These are phyloP conservation scores for Elegia similella DNA, from an alignment of 2,888 invertebrate genomes.

Conservation along the genomic window DNA sequence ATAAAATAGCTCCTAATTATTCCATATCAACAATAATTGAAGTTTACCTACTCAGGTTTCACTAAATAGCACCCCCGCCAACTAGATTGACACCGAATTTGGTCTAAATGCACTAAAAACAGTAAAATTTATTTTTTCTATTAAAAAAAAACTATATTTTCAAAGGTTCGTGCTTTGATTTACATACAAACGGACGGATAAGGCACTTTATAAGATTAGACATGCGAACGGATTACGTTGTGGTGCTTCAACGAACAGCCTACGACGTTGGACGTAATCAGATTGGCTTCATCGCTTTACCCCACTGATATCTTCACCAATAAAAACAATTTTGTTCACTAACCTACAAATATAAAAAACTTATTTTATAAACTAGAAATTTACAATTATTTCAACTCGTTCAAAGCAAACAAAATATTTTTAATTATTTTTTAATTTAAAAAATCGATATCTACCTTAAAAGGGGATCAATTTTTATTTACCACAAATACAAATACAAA, in stretches of 20 bases:
- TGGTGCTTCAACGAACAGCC: slow-evolving; percentile 68
- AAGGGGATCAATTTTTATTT: too few species aligned
- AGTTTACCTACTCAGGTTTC: too few species aligned
- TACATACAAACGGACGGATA: slow-evolving; percentile 43
- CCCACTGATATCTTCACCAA: slow-evolving; percentile 8
- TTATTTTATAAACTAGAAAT: background rate
- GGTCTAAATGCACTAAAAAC: too few species aligned
- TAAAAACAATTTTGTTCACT: background rate
- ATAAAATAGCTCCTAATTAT: too few species aligned
- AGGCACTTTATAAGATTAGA: slow-evolving; percentile 79
- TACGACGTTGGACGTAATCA: slow-evolving; percentile 60
- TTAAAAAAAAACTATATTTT: too few species aligned
- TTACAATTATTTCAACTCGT: background rate
- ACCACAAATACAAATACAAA: too few species aligned
- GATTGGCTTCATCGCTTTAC: slow-evolving; percentile 36
- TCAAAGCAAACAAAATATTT: background rate
- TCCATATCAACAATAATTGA: too few species aligned
- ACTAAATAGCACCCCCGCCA: too few species aligned
- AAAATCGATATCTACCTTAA: too few species aligned
- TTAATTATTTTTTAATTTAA: too few species aligned
- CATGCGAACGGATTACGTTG: slow-evolving; percentile 76
- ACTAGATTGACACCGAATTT: too few species aligned
- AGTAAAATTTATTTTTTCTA: too few species aligned
- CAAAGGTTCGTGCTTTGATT: background rate
- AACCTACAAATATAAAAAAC: background rate